A percentile compares a stretch with the other conserved stretches of the same genome.
Conservation (phyloP, 1,140 invertebrate species). For the Kradibia gibbosae region DNA sequence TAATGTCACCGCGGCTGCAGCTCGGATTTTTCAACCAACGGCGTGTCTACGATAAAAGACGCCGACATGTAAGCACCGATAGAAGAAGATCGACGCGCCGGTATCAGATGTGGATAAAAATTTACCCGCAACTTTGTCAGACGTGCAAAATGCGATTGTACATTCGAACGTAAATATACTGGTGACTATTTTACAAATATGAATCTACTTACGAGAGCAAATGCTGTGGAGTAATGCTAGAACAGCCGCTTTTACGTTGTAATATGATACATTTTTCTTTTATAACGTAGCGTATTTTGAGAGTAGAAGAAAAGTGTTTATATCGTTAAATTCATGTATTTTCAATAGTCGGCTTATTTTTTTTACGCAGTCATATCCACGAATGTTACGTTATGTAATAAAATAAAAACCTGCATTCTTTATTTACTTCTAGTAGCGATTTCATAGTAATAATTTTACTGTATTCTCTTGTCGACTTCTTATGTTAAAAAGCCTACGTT, state of each 20-base stretch:
- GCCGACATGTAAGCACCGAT: not conserved
- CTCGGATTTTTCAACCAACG: conserved; percentile 44
- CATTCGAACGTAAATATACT: not conserved
- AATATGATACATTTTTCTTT: not conserved
- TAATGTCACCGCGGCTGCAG: not conserved
- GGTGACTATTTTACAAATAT: not conserved
- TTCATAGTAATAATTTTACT: not conserved
- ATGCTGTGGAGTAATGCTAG: not conserved
- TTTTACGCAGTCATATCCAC: not conserved
- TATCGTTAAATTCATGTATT: not conserved
- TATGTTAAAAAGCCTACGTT: no score
- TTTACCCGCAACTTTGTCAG: not conserved
- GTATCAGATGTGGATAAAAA: not conserved
- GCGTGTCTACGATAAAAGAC: conserved; percentile 16
- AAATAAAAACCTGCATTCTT: not conserved
- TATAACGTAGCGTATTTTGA: not conserved
- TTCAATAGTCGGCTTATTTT: not conserved
- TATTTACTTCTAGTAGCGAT: no score
- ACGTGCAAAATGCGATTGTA: not conserved
- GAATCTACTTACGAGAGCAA: not conserved
- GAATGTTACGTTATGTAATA: not conserved
- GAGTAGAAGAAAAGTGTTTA: not conserved
- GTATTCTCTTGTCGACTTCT: no score
- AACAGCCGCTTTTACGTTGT: not conserved
- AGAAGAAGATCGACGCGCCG: not conserved